Percentiles rank a stretch among this genome's conserved stretches.
phyloP scores from a whole-genome alignment of 2,797 vertebrate genomes.

The Cossypha heuglini region DNA sequence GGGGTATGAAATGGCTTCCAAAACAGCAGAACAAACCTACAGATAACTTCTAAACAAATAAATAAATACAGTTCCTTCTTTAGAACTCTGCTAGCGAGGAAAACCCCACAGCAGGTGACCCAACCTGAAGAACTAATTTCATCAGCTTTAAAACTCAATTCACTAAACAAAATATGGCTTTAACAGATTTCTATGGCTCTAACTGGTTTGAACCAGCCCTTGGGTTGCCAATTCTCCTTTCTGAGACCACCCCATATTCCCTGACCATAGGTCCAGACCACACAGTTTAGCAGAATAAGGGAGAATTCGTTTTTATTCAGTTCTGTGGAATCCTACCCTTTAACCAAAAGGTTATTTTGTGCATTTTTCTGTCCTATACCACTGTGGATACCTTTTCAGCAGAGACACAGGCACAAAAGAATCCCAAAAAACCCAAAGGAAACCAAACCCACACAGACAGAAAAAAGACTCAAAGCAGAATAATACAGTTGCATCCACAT shows the following conservation, averaged over 20 bases:
- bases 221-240: background rate
- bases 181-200: background rate
- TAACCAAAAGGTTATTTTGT: background rate
- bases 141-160: background rate
- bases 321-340: background rate
- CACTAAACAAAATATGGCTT: background rate
- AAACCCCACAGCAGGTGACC: background rate
- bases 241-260: background rate
- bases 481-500: rapidly evolving
- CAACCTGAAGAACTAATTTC: background rate
- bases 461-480: background rate
- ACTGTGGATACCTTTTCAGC: background rate
- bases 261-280: background rate
- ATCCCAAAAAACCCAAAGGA: rapidly evolving
- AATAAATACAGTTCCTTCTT: background rate
- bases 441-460: background rate
- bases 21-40: background rate
- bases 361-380: background rate
- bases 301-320: background rate
- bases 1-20: background rate
- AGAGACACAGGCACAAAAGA: background rate
- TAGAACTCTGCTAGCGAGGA: background rate
- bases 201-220: background rate
- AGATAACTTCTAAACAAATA: background rate
- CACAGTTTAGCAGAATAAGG: background rate